Base-by-base conservation (phyloP, 2,113 vertebrate genomes). In the Hemichromis elongatus region DNA sequence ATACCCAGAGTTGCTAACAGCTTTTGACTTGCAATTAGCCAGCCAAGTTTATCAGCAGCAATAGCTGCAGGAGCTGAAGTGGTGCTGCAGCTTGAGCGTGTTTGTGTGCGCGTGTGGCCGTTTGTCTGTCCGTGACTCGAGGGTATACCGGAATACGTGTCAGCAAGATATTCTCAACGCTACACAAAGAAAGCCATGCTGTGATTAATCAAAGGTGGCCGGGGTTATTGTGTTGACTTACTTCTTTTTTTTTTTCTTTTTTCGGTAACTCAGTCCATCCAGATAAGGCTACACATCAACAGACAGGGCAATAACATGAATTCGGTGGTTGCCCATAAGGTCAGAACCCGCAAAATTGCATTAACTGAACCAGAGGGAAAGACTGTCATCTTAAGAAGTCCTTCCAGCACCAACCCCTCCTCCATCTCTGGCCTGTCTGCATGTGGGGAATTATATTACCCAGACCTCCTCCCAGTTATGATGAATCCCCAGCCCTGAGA, bases 21-120 rank as follows among this genome's bases (percentile, higher is more conserved):
- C 95, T 95, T 95, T 89, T 95, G 94, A 96, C 95, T 95, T 53
- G 83, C 90, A 94, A 95, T 96, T 95, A 96, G 93, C 91, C 79
- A 77, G 91, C 92, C 93, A 90, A 92, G 92, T 95, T 95, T 92
- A 95, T 96, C 94, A 92, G 90, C 89, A 30, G 92, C 78, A 78
- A 24, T 59, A 63, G 89, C 90, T 56, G 63, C 78, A 19, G 89
- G 92, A 90, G 88, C 81, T 53, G 87, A 85, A 84, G 85, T 21
- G 35, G 73, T 26, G 70, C 87, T 56, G 85, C 79, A 45, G 89
- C 81, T 30, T 5, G 9, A 28, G 53, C 37, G 26, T 7, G 4
- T 56, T 55, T 68, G 37, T 45, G 16, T 75, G 9, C 1, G 4
- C 3, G 9, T 50, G 68, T 73, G 68, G 24, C 3, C 24, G 2